Evolutionary conservation across 2,888 invertebrate genomes (phyloP).

Genomic region (Troglohyphantes excavatus): DNA sequence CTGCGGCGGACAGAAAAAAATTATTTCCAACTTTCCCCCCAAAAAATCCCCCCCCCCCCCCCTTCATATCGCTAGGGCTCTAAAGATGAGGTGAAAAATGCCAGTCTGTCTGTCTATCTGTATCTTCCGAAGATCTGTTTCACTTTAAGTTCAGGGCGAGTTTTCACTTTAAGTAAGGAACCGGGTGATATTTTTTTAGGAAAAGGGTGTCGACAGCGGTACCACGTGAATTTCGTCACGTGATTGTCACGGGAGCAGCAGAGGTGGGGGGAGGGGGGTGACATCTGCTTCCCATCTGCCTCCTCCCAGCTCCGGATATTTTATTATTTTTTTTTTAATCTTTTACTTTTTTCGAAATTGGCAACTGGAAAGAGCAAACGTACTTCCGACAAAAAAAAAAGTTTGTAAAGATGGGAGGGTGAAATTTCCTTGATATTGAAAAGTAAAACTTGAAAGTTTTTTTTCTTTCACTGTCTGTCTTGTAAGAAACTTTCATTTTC

Average conservation of each 20-base stretch:
- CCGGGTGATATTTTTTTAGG: conserved; percentile 65
- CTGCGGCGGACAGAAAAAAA: too few species aligned
- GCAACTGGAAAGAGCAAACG: conserved; percentile 44
- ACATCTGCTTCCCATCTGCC: conserved; percentile 73
- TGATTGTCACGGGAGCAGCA: conserved; percentile 55
- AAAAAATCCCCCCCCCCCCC: too few species aligned
- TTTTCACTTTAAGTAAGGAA: conserved; percentile 62
- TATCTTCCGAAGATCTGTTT: conserved; percentile 47
- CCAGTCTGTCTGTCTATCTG: neutral
- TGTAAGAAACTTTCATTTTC: conserved; percentile 14
- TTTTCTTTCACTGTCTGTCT: neutral
- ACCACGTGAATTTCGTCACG: conserved; percentile 70
- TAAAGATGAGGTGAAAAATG: neutral
- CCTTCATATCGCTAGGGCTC: too few species aligned
- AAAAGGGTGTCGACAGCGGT: conserved; percentile 39
- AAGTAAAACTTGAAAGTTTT: conserved; percentile 46
- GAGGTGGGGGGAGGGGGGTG: conserved; percentile 12
- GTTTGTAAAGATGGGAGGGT: neutral
- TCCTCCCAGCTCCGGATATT: conserved; percentile 38
- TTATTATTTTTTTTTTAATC: conserved; percentile 45
- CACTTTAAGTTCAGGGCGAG: conserved; percentile 32
- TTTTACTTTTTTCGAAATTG: conserved; percentile 60
- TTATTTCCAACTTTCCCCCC: too few species aligned
- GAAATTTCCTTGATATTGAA: conserved; percentile 65
- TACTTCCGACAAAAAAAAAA: conserved; percentile 42